Evolutionary conservation across 2,888 invertebrate genomes (phyloP), one percentile per base, ranked within the genome.

Genomic region (Sarcophaga carnaria): DNA sequence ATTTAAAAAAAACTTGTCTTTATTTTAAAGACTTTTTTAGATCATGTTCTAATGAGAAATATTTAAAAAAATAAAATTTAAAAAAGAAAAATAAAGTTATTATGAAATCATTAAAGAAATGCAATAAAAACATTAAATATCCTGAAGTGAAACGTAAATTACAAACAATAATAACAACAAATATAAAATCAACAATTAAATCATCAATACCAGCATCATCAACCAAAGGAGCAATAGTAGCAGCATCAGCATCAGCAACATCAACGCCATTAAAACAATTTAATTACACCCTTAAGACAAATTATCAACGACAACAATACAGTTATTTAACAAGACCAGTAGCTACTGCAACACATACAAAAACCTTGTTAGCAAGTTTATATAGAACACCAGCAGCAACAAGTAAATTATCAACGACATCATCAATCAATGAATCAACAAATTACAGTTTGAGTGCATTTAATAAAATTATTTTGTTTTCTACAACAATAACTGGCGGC

Each of bases 251-350:
- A 45, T 14, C 49, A n/a, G 11, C 54, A 45, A 62, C 14, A 45
- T 25, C 37, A 64, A 6, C 22, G 64, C 79, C 60, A 81, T 49
- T 22, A 82, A 79, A 81, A 70, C 78, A 86, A 72, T 80, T 81
- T 64, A 79, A 81, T 70, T 74, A 80, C 22, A 82, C 20, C 69
- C 80, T 27, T n/a, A 81, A 79, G 71, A 10, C 63, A 59, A 79
- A 83, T 85, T 67, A 83, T 66, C 60, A 20, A 63, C 59, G 10
- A 37, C 37, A 37, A 37, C 37, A 83, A 72, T 54, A 59, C 74
- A 49, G 80, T 80, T 83, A n/a, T 71, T 45, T 74, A 67, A 64
- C 66, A 79, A 80, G 70, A 71, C 60, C 49, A 83, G 37, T 37
- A 8, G 37, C 8, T 37, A 2, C 37, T 2, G 37, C 8, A 37